Evolutionary conservation across 2,888 invertebrate genomes (phyloP).

Genomic region (Phymatocera aterrima): DNA sequence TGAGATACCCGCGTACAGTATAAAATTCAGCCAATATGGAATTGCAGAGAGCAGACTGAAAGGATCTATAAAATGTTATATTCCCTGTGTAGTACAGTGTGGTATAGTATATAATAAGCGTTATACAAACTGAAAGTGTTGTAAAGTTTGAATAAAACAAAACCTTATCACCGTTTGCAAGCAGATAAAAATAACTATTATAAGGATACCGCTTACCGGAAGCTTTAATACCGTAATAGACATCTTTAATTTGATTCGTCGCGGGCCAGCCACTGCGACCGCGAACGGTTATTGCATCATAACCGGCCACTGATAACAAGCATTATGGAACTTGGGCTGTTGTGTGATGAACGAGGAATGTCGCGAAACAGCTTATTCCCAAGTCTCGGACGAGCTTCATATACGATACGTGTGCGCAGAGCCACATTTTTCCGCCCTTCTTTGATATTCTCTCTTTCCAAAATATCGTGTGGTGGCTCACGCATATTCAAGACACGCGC

Average conservation of each 20-base stretch:
- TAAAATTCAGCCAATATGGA: too few relatives aligned
- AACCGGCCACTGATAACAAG: conserved; percentile 35
- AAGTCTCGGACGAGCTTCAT: too few relatives aligned
- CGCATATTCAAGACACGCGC: too few relatives aligned
- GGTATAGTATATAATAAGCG: too few relatives aligned
- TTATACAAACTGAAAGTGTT: not conserved
- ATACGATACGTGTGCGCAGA: too few relatives aligned
- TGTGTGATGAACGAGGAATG: not conserved
- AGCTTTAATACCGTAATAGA: conserved; percentile 43
- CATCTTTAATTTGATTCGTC: conserved; percentile 45
- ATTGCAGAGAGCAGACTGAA: too few relatives aligned
- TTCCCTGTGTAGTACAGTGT: too few relatives aligned
- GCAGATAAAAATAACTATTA: conserved; percentile 33
- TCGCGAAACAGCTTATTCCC: too few relatives aligned
- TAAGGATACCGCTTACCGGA: conserved; percentile 41
- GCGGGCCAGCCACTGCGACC: not conserved
- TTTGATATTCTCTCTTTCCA: too few relatives aligned
- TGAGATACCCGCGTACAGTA: too few relatives aligned
- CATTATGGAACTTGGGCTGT: not conserved
- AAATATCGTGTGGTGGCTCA: not conserved
- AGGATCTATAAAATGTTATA: too few relatives aligned
- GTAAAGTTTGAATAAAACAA: not conserved
- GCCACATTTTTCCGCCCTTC: too few relatives aligned
- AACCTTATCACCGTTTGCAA: not conserved
- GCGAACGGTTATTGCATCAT: conserved; percentile 38